A percentile compares a stretch with the other conserved stretches of the same genome.
phyloP scores from a whole-genome alignment of 1,140 invertebrate species.

The Vanessa atalanta region DNA sequence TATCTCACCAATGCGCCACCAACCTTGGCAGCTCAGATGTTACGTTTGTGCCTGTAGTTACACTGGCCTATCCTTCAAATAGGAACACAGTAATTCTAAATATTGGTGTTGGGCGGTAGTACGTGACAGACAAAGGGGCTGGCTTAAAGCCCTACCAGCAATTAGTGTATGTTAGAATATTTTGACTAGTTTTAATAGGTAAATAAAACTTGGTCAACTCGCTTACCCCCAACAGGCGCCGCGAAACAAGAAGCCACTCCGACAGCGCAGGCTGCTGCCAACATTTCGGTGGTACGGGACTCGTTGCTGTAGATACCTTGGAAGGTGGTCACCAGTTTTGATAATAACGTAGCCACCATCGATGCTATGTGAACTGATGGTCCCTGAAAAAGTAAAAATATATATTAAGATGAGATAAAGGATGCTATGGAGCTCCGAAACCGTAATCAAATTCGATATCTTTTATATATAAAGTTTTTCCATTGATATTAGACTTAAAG shows the following conservation, averaged over 20 bases:
- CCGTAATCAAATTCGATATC: too few relatives aligned
- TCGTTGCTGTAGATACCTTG: conserved; percentile 97
- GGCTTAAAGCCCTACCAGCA: too few relatives aligned
- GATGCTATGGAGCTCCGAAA: too few relatives aligned
- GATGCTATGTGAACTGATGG: conserved; percentile 99
- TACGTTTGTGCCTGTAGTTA: too few relatives aligned
- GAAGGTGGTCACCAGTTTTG: conserved; percentile 96
- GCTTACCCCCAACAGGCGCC: conserved; percentile 94
- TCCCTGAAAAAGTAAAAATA: conserved; percentile 81
- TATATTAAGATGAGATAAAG: neutral
- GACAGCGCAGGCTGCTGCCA: conserved; percentile 97
- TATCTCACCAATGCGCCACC: too few relatives aligned
- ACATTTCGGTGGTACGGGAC: conserved; percentile 95
- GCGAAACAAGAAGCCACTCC: conserved; percentile 98
- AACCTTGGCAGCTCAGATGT: too few relatives aligned
- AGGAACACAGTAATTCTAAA: too few relatives aligned
- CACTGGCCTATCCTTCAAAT: too few relatives aligned
- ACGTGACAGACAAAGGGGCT: too few relatives aligned
- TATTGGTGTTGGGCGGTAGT: too few relatives aligned
- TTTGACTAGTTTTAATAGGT: neutral
- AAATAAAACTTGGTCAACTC: neutral
- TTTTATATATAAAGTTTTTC: too few relatives aligned
- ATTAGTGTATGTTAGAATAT: neutral
- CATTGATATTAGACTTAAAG: too few relatives aligned
- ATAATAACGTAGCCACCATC: conserved; percentile 95